Base-by-base conservation (phyloP, 2,888 invertebrate species). In the Pyralis farinalis region DNA sequence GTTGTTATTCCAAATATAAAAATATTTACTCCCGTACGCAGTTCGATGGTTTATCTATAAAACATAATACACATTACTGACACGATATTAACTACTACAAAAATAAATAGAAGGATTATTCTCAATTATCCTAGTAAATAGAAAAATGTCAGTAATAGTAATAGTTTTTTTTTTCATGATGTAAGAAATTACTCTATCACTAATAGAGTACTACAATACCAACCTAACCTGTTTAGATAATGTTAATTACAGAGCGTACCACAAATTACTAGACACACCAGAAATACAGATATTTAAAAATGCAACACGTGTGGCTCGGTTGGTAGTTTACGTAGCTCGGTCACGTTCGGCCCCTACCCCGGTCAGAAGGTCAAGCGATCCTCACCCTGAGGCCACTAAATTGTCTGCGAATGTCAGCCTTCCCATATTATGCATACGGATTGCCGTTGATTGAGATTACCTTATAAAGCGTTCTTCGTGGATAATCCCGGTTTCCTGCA, bases 291-390 rank as follows among this genome's bases (percentile, higher is more conserved):
- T 42, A 43, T 47, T 54, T 51, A 52, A 54, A 51, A 56, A 52
- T 56, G 47, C 51, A 48, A 47, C 47, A 46, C 44, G 34, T 44
- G 46, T 25, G 30, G 31, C 25, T 44, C 31, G 37, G 25, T 11
- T 27, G 22, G 27, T 22, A 43, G 34, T 47, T 50, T 66, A 51
- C 34, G 55, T 45, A 64, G 44, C 49, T 44, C 44, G 47, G 65
- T 72, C 77, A 79, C 76, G 76, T 72, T 45, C 55, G 52, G 43
- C 46, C 55, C 44, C 54, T 47, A 40, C 31, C 45, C 52, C 59
- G 57, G 65, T 62, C 56, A 59, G 53, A 56, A 71, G 75, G 73
- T 76, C 69, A 66, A 55, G 51, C 53, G 63, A 62, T 55, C 61
- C 55, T 62, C 59, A 58, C 52, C 46, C 51, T 51, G 46, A 37